Conservation (phyloP, 2,888 invertebrate species). For the Cancer borealis region DNA sequence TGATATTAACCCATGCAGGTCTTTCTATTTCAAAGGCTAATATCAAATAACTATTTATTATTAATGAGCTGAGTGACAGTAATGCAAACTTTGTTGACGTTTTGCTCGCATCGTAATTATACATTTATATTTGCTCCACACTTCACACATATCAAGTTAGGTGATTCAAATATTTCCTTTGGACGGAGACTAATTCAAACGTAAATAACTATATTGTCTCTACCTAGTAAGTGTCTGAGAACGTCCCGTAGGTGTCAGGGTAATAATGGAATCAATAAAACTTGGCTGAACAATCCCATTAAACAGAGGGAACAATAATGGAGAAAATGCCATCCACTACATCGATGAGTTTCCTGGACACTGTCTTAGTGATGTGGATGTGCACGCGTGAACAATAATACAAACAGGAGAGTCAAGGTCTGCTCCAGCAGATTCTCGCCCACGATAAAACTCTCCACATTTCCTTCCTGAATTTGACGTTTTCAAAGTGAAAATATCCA, state of each 20-base stretch:
- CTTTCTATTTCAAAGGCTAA: not conserved
- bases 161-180: not conserved
- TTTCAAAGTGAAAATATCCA: not conserved
- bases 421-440: not conserved
- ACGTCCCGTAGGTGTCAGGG: too few species aligned
- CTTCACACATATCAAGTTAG: not conserved
- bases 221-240: too few species aligned
- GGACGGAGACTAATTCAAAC: not conserved
- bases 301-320: not conserved
- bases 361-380: too few species aligned
- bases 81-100: too few species aligned
- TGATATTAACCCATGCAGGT: not conserved
- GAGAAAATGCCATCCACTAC: not conserved
- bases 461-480: not conserved
- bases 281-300: not conserved
- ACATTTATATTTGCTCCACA: not conserved
- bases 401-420: not conserved
- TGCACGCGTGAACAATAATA: not conserved
- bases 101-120: not conserved
- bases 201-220: not conserved
- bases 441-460: not conserved
- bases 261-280: not conserved
- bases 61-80: too few species aligned
- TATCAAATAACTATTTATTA: too few species aligned
- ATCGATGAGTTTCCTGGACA: not conserved